These are phyloP conservation scores for Synchiropus splendidus DNA, from an alignment of 2,113 vertebrate genomes.

Conservation along the genomic window DNA sequence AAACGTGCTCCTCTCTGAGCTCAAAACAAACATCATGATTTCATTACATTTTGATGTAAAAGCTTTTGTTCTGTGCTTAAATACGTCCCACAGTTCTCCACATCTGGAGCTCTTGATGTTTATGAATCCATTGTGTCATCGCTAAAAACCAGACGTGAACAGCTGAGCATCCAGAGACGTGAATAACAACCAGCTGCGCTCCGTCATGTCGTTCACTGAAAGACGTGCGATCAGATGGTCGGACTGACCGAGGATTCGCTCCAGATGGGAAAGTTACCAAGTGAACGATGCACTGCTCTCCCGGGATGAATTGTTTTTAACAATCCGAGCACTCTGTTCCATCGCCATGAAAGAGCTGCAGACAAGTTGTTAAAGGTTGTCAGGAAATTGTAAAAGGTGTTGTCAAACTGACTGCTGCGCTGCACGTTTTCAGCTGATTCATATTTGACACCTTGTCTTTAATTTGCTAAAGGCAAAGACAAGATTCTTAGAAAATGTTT, in stretches of 20 bases:
- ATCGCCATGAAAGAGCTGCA: too few species aligned
- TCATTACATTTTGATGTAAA: conserved; percentile 5
- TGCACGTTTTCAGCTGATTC: too few species aligned
- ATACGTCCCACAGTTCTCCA: conserved; percentile 7
- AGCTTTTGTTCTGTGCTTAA: too few species aligned
- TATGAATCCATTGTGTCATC: conserved; percentile 8
- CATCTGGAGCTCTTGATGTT: conserved; percentile 18
- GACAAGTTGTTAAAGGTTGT: too few species aligned
- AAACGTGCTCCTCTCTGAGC: too few species aligned
- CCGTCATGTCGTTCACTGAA: conserved; percentile 14
- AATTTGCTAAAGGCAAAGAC: too few species aligned
- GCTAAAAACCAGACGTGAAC: conserved; percentile 14
- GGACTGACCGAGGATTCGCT: conserved; percentile 23
- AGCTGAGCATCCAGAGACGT: conserved; percentile 43
- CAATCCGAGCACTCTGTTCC: too few species aligned
- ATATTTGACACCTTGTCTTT: too few species aligned
- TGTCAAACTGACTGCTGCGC: too few species aligned
- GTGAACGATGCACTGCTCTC: conserved; percentile 19
- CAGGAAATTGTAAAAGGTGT: too few species aligned
- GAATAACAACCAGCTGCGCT: conserved; percentile 33
- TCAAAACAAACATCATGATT: conserved; percentile 8
- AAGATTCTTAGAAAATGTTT: too few species aligned
- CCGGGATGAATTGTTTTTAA: too few species aligned
- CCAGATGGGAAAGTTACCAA: conserved; percentile 52
- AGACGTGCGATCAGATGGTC: conserved; percentile 27